These are phyloP conservation scores for Gasterosteus nipponicus DNA, from an alignment of 2,113 vertebrate genomes.

Conservation along the genomic window DNA sequence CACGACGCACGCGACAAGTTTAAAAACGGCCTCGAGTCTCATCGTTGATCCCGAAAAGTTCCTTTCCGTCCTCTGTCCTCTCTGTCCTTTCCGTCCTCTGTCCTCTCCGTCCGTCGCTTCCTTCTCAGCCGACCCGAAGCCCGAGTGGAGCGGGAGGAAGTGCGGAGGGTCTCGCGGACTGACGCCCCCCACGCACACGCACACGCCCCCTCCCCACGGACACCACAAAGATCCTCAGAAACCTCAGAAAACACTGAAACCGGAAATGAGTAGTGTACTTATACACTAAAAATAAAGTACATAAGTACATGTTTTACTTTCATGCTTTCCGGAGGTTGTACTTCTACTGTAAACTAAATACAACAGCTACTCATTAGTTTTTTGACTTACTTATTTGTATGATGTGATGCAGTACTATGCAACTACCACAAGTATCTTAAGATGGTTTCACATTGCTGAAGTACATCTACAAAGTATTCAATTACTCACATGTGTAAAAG, in stretches of 20 bases:
- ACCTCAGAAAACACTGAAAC: background rate
- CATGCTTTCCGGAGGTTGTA: background rate
- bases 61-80: background rate
- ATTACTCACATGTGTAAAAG: background rate
- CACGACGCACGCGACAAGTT: constrained; percentile 49
- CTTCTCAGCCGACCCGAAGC: too few species aligned
- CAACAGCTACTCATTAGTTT: background rate
- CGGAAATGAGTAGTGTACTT: background rate
- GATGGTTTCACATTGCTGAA: background rate
- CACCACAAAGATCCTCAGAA: background rate
- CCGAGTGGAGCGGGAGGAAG: too few species aligned
- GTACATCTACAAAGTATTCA: background rate
- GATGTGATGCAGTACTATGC: background rate
- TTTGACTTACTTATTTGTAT: background rate
- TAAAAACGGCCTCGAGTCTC: constrained; percentile 35
- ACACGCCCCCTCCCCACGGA: too few species aligned
- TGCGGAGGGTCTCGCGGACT: too few species aligned
- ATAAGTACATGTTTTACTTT: background rate
- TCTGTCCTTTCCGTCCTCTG: too few species aligned
- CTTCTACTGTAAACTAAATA: background rate
- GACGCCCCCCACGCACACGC: too few species aligned
- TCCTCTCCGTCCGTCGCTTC: too few species aligned
- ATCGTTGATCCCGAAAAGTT: constrained; percentile 31
- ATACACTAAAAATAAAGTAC: background rate
- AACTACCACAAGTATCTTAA: background rate